Evolutionary conservation across 1,140 invertebrate genomes (phyloP).

Genomic region (Dinoponera quadriceps): DNA sequence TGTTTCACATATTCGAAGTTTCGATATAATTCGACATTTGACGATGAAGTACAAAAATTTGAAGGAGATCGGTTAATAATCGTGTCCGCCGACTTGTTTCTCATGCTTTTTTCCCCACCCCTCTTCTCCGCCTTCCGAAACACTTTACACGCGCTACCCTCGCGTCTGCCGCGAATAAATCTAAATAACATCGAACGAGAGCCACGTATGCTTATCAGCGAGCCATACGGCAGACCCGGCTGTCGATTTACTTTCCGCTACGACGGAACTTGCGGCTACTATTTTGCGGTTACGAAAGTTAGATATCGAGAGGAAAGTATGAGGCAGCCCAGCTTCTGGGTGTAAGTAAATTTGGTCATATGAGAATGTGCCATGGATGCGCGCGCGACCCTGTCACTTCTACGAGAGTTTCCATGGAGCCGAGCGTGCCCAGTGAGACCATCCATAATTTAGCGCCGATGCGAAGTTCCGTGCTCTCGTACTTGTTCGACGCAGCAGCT

Average conservation of each 20-base stretch:
- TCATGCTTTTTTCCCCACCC: background rate
- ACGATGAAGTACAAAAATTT: too few relatives aligned
- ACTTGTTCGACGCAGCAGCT: slow-evolving; percentile 62
- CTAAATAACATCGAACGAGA: background rate
- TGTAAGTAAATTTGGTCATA: slow-evolving; percentile 55
- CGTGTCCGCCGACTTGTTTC: too few relatives aligned
- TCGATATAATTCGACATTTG: too few relatives aligned
- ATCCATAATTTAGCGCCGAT: slow-evolving; percentile 70
- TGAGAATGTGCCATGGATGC: slow-evolving; percentile 47
- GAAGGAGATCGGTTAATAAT: too few relatives aligned
- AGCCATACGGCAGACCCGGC: background rate
- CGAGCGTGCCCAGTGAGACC: slow-evolving; percentile 47
- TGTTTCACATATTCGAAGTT: too few relatives aligned
- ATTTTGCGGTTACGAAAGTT: slow-evolving; percentile 55
- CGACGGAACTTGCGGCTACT: slow-evolving; percentile 37
- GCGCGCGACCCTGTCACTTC: slow-evolving; percentile 59
- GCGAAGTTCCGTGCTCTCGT: slow-evolving; percentile 63
- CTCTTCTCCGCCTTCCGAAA: too few relatives aligned
- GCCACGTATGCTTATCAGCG: background rate
- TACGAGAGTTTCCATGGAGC: slow-evolving; percentile 47
- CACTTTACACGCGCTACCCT: background rate
- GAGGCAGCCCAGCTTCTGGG: slow-evolving; percentile 17
- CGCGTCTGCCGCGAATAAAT: too few relatives aligned
- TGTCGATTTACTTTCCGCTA: slow-evolving; percentile 43
- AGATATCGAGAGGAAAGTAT: slow-evolving; percentile 59